Evolutionary conservation across 2,888 invertebrate species (phyloP), one percentile per base, ranked within the genome.

Genomic region (Cyclophora albipunctata): DNA sequence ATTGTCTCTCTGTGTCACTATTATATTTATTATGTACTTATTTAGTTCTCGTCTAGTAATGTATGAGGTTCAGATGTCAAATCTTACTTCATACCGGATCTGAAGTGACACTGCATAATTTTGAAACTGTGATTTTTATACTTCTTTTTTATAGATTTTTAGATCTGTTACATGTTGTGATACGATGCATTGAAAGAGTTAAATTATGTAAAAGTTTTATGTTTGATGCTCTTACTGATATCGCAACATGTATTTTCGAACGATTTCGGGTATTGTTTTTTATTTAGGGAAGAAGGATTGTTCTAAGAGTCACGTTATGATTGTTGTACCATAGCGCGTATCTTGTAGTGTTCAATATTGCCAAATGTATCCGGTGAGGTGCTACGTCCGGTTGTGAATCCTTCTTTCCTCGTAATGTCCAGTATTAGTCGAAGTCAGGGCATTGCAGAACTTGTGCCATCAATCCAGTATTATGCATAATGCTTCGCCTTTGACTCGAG

Each of bases 51-150:
- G 51, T 48, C 75, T 70, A 69, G 74, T 72, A 79, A 78, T 72
- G 76, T 76, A 74, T 74, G 78, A 77, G 65, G 72, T 69, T 73
- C 66, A 64, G 75, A 81, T 75, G 76, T 75, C 78, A 75, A 76
- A 78, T 79, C 72, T 71, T 71, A 77, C 82, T 82, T 83, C 81
- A 76, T 73, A 78, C 79, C 77, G 76, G 76, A 81, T 83, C 81
- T 83, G 81, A 85, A 81, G 84, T 83, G 84, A 84, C 84, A 79
- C 84, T 81, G 88, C 88, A 87, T 88, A 87, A 87, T 87, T 85
- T 84, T 70, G 78, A 76, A 87, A 85, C 88, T 88, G 88, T 88
- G 88, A 88, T 88, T 86, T 86, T 87, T 88, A 82, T 84, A 82
- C 81, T 81, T 81, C 55, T 78, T 78, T 78, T 80, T 76, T 80